Percentiles rank a stretch among this genome's conserved stretches.
Conservation (phyloP, 2,797 vertebrate species). For the Xenentodon cancila region DNA sequence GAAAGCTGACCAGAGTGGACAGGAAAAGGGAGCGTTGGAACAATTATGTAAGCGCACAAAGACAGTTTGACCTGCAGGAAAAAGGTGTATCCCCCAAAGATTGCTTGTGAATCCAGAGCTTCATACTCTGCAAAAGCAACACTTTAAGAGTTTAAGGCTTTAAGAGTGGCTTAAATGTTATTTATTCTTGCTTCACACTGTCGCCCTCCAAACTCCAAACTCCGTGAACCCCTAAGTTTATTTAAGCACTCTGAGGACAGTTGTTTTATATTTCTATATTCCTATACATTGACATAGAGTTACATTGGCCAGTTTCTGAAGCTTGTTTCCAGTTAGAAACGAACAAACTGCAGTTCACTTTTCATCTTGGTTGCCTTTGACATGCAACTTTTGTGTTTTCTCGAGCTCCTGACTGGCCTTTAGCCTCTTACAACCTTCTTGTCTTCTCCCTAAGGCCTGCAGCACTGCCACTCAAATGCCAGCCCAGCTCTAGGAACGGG, state of each 20-base stretch:
- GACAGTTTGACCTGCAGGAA: slow-evolving; percentile 79
- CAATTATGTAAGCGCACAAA: slow-evolving; percentile 73
- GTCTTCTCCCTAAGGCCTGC: slow-evolving; percentile 21
- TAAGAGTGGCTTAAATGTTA: too few species aligned
- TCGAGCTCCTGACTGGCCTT: slow-evolving; percentile 32
- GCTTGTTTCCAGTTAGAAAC: too few species aligned
- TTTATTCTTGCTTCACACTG: too few species aligned
- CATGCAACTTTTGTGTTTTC: slow-evolving; percentile 1
- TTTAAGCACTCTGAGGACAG: too few species aligned
- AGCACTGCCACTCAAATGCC: slow-evolving; percentile 36
- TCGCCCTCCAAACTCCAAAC: not conserved
- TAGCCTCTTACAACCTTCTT: slow-evolving; percentile 42
- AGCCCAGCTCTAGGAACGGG: slow-evolving; percentile 45
- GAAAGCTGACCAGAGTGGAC: slow-evolving; percentile 47
- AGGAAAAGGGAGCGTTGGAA: slow-evolving; percentile 72
- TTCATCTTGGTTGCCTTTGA: slow-evolving; percentile 3
- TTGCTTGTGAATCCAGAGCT: slow-evolving; percentile 33
- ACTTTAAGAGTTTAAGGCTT: not conserved
- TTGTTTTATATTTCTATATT: too few species aligned
- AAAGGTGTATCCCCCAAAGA: slow-evolving; percentile 69
- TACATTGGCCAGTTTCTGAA: too few species aligned
- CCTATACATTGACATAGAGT: too few species aligned
- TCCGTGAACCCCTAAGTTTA: not conserved
- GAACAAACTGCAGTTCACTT: too few species aligned
- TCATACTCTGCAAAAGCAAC: slow-evolving; percentile 26